phyloP scores from a whole-genome alignment of 2,113 vertebrate species.

The Proterorhinus semilunaris region DNA sequence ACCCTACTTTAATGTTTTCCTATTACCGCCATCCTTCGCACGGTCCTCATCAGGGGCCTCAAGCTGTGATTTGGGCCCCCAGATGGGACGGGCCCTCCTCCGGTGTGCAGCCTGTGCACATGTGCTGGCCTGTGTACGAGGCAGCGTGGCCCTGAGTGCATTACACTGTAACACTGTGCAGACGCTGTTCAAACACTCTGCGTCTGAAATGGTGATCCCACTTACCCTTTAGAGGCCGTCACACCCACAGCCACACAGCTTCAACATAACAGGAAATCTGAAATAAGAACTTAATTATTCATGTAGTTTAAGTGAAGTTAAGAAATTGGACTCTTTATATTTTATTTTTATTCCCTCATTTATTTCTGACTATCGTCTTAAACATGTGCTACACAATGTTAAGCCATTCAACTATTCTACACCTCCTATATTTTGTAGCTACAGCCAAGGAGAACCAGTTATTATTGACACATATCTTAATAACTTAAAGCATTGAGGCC shows the following conservation, averaged over 20 bases:
- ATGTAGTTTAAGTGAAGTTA: background rate
- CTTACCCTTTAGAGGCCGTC: conserved; percentile 67
- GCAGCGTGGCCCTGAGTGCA: conserved; percentile 64
- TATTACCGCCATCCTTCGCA: conserved; percentile 50
- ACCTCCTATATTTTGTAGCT: too few relatives aligned
- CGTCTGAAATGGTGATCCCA: conserved; percentile 75
- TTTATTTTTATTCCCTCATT: too few relatives aligned
- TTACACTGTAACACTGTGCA: conserved; percentile 70
- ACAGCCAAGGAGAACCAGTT: too few relatives aligned
- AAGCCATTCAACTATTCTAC: too few relatives aligned
- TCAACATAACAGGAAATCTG: background rate
- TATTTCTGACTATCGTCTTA: too few relatives aligned
- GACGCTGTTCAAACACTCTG: conserved; percentile 57
- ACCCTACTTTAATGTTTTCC: too few relatives aligned
- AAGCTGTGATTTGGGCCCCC: conserved; percentile 28
- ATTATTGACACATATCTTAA: too few relatives aligned
- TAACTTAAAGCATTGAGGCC: too few relatives aligned
- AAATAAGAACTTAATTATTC: background rate
- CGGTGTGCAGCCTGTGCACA: conserved; percentile 48
- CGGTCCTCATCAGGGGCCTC: conserved; percentile 58
- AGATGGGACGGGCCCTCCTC: conserved; percentile 45
- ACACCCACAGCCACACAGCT: conserved; percentile 6
- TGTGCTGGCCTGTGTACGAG: conserved; percentile 59
- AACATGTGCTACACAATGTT: too few relatives aligned
- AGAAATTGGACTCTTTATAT: too few relatives aligned